A percentile compares a stretch with the other conserved stretches of the same genome.
These are phyloP conservation scores for Coenonympha arcania DNA, from an alignment of 2,888 invertebrate genomes.

Conservation along the genomic window DNA sequence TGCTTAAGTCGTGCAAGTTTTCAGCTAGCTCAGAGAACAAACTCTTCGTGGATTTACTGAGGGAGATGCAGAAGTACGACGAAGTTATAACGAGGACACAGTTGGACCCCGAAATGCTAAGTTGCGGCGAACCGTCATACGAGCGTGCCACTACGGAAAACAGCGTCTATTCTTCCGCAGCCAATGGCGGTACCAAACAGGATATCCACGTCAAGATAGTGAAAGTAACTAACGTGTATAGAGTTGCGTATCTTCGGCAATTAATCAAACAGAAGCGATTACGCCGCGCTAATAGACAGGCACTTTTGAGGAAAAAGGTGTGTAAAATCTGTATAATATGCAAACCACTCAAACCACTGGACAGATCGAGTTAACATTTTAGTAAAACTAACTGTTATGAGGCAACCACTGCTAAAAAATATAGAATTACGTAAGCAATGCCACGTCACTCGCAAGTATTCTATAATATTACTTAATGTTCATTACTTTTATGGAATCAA, in stretches of 20 bases:
- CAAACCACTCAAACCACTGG: no score
- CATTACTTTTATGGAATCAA: no score
- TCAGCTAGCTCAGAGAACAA: constrained; percentile 51
- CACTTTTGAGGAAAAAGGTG: constrained; percentile 58
- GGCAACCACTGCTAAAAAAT: no score
- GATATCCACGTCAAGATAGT: constrained; percentile 60
- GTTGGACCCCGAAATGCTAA: constrained; percentile 35
- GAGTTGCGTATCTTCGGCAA: constrained; percentile 59
- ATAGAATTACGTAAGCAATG: no score
- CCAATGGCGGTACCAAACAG: constrained; percentile 42
- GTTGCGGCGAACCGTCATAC: constrained; percentile 35
- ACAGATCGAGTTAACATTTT: no score
- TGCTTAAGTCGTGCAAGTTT: constrained; percentile 28
- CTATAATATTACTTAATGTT: no score
- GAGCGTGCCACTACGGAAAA: constrained; percentile 35
- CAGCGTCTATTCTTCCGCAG: constrained; percentile 48
- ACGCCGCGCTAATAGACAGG: constrained; percentile 50
- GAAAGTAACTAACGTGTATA: constrained; percentile 64
- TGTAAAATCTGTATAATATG: no score
- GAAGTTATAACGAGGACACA: constrained; percentile 35
- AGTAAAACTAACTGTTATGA: no score
- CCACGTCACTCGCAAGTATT: no score
- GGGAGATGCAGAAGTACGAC: constrained; percentile 47
- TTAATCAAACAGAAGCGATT: constrained; percentile 60
- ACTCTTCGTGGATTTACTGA: constrained; percentile 48